Evolutionary conservation across 2,888 invertebrate genomes (phyloP), one percentile per base, ranked within the genome.

Genomic region (Lydus trimaculatus): DNA sequence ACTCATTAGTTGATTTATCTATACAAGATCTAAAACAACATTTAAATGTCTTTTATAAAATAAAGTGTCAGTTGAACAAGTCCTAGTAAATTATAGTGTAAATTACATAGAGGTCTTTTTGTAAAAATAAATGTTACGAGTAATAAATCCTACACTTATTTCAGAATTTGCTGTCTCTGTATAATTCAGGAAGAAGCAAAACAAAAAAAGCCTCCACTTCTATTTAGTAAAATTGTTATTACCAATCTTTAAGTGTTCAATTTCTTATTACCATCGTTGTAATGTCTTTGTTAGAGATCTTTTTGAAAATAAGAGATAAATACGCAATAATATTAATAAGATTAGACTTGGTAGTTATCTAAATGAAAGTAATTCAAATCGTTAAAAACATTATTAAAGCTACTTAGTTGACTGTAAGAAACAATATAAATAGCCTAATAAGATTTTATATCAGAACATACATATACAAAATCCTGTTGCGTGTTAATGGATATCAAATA

Each of bases 1-100:
- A 71, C 68, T 73, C 73, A 73, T 75, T 75, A 73, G 71, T 72
- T 74, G 70, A 74, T 72, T 73, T 74, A 75, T 74, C 72, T 70
- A 59, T 65, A 69, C 70, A 72, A 67, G 67, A 69, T 72, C 70
- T 71, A 66, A 66, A 63, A 48, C 48, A 43, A 71, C 72, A 74
- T 75, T 71, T 73, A 71, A 71, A 48, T 72, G 72, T 75, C 71
- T 75, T 56, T 74, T 74, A 70, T 72, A 74, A 70, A 67, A 68
- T 63, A 69, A 43, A 68, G 76, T 72, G 73, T 75, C 73, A 67
- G 64, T 69, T 76, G 74, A 71, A 75, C 71, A 65, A 71, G 71
- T 61, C 72, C 72, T 43, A 65, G 73, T 76, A 72, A 75, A 72
- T 73, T 63, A 63, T 52, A 15, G 52, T 31, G 62, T 48, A 31